A percentile compares a stretch with the other conserved stretches of the same genome.
Evolutionary conservation across 1,140 invertebrate species (phyloP).

Genomic region (Oppia nitens): DNA sequence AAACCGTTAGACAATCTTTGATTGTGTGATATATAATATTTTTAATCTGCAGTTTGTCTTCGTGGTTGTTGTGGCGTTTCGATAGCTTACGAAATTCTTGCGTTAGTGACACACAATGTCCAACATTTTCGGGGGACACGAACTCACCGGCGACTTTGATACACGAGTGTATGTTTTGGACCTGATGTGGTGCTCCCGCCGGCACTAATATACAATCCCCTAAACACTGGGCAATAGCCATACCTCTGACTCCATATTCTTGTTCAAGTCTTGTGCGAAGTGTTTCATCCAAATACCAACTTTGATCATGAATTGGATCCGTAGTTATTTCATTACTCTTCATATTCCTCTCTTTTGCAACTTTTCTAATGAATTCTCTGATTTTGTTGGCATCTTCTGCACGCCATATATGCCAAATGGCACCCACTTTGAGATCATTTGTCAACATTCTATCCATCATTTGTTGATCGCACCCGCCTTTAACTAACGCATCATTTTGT

Average conservation of each 20-base stretch:
- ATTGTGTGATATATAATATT: conserved; percentile 97
- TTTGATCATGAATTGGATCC: conserved; percentile 95
- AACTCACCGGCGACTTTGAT: conserved; percentile 97
- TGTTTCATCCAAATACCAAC: conserved; percentile 76
- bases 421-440: conserved; percentile 51
- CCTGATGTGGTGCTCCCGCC: conserved; percentile 92
- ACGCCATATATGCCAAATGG: conserved; percentile 92
- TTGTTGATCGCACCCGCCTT: conserved; percentile 76
- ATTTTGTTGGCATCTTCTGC: conserved; percentile 90
- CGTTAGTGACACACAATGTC: conserved; percentile 86
- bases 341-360: conserved; percentile 56
- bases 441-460: conserved; percentile 47
- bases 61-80: conserved; percentile 88
- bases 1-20: too few relatives aligned
- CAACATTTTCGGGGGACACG: conserved; percentile 91
- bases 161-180: conserved; percentile 88
- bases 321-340: conserved; percentile 57
- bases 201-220: conserved; percentile 96
- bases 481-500: conserved; percentile 67
- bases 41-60: conserved; percentile 88
- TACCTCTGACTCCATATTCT: conserved; percentile 85
- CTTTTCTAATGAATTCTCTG: conserved; percentile 73
- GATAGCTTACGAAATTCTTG: conserved; percentile 87
- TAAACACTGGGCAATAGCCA: conserved; percentile 83
- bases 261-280: conserved; percentile 70